Conservation (phyloP, 1,140 invertebrate genomes). For the Bombus ignitus region DNA sequence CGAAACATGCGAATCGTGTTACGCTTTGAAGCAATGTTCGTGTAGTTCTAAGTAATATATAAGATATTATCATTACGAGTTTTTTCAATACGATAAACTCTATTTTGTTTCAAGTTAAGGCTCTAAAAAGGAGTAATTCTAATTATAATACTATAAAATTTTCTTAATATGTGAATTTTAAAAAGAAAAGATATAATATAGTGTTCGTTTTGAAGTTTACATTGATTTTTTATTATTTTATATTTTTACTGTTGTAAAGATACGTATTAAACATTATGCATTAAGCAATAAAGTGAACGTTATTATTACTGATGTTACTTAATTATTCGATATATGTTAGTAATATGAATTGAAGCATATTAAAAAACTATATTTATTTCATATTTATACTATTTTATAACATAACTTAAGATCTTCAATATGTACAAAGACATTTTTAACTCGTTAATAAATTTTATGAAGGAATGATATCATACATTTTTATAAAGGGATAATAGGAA, state of each 20-base stretch:
- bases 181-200: neutral
- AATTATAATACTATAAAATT: neutral
- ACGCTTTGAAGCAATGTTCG: constrained; percentile 19
- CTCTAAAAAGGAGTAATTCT: neutral
- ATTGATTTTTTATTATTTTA: neutral
- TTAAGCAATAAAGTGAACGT: neutral
- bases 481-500: neutral
- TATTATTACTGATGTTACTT: neutral
- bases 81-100: neutral
- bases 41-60: neutral
- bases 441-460: neutral
- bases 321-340: neutral
- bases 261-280: neutral
- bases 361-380: neutral
- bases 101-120: neutral
- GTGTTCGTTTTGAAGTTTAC: neutral
- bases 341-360: neutral
- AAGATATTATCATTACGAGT: too few species aligned
- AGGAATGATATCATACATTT: too few species aligned
- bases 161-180: too few species aligned
- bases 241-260: neutral
- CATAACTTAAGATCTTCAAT: neutral
- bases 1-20: constrained; percentile 43
- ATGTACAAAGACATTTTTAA: neutral
- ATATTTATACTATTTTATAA: neutral